A percentile compares a stretch with the other conserved stretches of the same genome.
These are phyloP conservation scores for Cheilosia scutellata DNA, from an alignment of 2,888 invertebrate genomes.

Conservation along the genomic window DNA sequence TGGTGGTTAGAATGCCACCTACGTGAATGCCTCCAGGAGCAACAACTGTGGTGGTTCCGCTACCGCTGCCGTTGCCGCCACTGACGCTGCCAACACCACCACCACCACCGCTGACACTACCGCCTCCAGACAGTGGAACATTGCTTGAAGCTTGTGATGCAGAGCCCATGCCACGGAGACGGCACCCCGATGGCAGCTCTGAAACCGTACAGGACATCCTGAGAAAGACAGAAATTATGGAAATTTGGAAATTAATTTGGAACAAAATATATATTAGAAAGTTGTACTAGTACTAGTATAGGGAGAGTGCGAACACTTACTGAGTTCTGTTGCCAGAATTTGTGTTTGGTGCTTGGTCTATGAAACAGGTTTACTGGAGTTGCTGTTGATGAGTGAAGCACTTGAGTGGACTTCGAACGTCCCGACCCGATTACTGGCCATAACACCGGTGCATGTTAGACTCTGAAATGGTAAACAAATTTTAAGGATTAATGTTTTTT, in stretches of 20 bases:
- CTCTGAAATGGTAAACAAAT: constrained; percentile 41
- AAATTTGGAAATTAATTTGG: constrained; percentile 34
- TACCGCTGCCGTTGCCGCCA: constrained; percentile 80
- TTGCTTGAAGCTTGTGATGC: constrained; percentile 81
- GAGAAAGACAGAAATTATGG: constrained; percentile 34
- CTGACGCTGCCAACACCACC: constrained; percentile 50
- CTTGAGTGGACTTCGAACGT: constrained; percentile 62
- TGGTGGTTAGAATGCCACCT: constrained; percentile 79
- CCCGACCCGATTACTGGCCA: constrained; percentile 60
- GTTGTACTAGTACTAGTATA: not conserved
- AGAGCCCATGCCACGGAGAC: constrained; percentile 84
- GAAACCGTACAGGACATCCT: constrained; percentile 87
- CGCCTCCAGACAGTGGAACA: constrained; percentile 79
- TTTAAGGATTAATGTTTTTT: no score
- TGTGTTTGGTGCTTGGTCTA: constrained; percentile 69
- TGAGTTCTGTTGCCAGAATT: constrained; percentile 75
- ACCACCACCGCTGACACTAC: constrained; percentile 79
- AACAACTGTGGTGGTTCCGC: constrained; percentile 77
- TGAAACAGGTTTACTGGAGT: constrained; percentile 60
- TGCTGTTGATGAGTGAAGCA: constrained; percentile 45
- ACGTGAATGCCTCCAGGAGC: constrained; percentile 79
- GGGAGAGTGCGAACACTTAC: constrained; percentile 35
- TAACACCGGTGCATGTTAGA: constrained; percentile 69
- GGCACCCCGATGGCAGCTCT: constrained; percentile 84
- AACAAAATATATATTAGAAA: constrained; percentile 1